phyloP scores from a whole-genome alignment of 2,113 vertebrate genomes.

The Myotis lucifugus region DNA sequence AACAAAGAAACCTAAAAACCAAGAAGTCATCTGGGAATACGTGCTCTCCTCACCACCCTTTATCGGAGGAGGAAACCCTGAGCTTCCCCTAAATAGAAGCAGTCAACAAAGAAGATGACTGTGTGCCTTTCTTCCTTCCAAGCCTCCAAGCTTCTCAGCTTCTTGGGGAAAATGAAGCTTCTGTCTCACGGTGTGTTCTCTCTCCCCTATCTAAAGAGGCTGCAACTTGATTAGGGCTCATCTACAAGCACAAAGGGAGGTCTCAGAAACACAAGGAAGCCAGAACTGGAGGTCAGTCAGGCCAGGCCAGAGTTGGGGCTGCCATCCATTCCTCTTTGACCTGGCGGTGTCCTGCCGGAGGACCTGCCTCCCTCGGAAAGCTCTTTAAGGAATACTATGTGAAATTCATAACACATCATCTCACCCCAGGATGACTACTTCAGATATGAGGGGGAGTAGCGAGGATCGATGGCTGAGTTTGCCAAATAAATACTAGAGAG shows the following conservation, averaged over 20 bases:
- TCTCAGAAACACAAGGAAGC: constrained; percentile 20
- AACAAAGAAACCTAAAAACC: constrained; percentile 56
- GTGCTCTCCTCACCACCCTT: background rate
- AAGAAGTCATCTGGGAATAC: constrained; percentile 33
- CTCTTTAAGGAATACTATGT: constrained; percentile 18
- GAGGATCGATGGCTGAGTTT: constrained; percentile 56
- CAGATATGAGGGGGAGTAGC: constrained; percentile 57
- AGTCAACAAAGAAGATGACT: background rate
- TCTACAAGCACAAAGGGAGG: constrained; percentile 25
- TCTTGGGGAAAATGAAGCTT: constrained; percentile 39
- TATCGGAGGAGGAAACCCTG: constrained; percentile 60
- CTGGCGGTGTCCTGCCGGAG: background rate
- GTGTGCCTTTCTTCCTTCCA: constrained; percentile 15
- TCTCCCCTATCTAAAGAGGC: constrained; percentile 49
- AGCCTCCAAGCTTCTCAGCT: background rate
- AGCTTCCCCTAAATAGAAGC: constrained; percentile 51
- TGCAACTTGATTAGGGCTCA: constrained; percentile 62
- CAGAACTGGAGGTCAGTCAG: background rate
- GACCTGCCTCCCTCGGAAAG: constrained; percentile 41
- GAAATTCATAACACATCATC: constrained; percentile 58
- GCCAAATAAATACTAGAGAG: constrained; percentile 62
- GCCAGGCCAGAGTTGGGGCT: background rate
- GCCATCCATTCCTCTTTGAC: background rate
- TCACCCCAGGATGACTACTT: constrained; percentile 49
- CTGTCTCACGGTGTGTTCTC: background rate